phyloP scores from a whole-genome alignment of 2,888 invertebrate species.

The Mycalesis mineus region DNA sequence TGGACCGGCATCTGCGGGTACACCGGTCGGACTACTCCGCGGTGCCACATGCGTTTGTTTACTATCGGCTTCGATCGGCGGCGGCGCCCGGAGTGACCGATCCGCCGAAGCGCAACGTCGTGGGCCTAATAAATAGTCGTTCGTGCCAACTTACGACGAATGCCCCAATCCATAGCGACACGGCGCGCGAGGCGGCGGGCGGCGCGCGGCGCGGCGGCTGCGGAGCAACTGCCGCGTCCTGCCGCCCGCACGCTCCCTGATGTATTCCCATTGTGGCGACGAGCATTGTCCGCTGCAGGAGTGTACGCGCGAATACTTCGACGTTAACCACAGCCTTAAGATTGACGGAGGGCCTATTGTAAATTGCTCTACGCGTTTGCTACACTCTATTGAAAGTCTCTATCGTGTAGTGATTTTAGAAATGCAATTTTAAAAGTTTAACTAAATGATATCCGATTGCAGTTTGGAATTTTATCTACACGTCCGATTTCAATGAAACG shows the following conservation, averaged over 20 bases:
- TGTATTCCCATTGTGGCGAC: conserved; percentile 53
- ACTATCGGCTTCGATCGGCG: conserved; percentile 62
- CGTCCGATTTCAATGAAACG: no score
- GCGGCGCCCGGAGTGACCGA: conserved; percentile 34
- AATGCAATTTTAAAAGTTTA: not conserved
- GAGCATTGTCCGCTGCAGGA: conserved; percentile 51
- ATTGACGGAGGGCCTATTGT: conserved; percentile 1
- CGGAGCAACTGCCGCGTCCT: conserved; percentile 72
- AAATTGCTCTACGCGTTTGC: not conserved
- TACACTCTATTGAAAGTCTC: not conserved
- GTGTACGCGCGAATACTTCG: conserved; percentile 25
- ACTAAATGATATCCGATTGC: no score
- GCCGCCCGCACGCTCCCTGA: conserved; percentile 56
- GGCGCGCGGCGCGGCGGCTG: conserved; percentile 69
- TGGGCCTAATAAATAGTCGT: conserved; percentile 42
- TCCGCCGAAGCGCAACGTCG: conserved; percentile 28
- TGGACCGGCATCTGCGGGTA: conserved; percentile 71
- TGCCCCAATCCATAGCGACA: conserved; percentile 74
- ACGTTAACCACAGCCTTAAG: conserved; percentile 11
- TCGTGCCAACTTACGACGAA: conserved; percentile 68
- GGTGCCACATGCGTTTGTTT: conserved; percentile 75
- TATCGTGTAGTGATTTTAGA: not conserved
- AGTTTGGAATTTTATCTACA: no score
- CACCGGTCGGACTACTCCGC: conserved; percentile 71
- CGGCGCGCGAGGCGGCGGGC: conserved; percentile 42